Evolutionary conservation across 2,113 vertebrate genomes (phyloP), one percentile per base, ranked within the genome.

Genomic region (Phalacrocorax brasilianus): DNA sequence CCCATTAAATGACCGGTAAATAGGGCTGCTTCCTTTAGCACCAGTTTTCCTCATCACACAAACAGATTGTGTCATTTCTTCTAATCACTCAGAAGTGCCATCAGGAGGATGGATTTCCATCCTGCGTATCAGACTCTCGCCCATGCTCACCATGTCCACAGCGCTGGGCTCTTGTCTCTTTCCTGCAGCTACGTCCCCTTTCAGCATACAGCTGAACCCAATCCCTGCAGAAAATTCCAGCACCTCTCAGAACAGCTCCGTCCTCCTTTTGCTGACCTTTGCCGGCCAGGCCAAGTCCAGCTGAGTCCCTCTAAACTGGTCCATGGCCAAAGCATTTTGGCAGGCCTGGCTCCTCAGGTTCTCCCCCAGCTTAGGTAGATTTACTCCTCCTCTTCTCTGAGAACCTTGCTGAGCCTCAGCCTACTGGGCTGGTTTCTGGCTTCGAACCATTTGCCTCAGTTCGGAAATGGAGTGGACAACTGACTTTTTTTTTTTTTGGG

Each of bases 101-200:
- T 12, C 32, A 70, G 66, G 61, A 89, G 53, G 40, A 70, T 73
- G 53, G 40, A 70, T 73, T 68, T 42, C 17, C 14, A 50, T 28
- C 32, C 58, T 0, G 0, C 2, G 0, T 44, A 35, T 56, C 58
- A 87, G 33, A 32, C 47, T 75, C 32, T 15, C 2, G 0, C 21
- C 33, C 30, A 8, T 47, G 27, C 42, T 79, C 62, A 63, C 17
- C 0, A 1, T 14, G 44, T 53, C 71, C 6, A 1, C 47, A 85
- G 66, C 4, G 2, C 20, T 35, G 70, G 56, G 12, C 21, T 93
- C 24, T 50, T 40, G 68, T 73, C 47, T 38, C n/a, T 53, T 66
- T 61, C 47, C 45, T 0, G 0, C 35, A 88, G 82, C 7, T 12
- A 35, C 6, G 33, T 58, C 65, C 22, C 22, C 32, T 85, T 85